These are phyloP conservation scores for Micronisus gabar DNA, from an alignment of 2,113 vertebrate genomes.

Conservation along the genomic window DNA sequence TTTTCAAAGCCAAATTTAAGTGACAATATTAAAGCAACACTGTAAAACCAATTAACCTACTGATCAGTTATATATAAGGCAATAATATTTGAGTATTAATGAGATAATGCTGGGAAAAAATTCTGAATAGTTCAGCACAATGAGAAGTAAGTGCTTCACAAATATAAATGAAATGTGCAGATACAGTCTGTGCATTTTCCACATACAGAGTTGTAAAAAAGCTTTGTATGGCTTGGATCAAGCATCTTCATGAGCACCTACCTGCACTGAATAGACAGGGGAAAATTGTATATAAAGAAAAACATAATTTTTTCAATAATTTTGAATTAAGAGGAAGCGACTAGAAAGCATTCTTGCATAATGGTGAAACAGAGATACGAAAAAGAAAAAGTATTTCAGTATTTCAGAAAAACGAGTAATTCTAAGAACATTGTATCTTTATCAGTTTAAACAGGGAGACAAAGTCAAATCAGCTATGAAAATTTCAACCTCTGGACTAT, in stretches of 20 bases:
- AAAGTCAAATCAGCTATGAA: neutral
- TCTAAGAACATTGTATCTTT: neutral
- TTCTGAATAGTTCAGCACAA: neutral
- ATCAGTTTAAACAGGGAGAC: neutral
- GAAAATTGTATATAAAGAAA: neutral
- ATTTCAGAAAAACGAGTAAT: neutral
- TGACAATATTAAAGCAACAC: neutral
- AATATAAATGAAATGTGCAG: neutral
- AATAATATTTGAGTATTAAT: neutral
- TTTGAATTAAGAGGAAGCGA: neutral
- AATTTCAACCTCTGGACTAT: neutral
- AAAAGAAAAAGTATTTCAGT: neutral
- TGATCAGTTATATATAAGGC: neutral
- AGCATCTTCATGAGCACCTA: neutral
- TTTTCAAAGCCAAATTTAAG: neutral
- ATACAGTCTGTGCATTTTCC: neutral
- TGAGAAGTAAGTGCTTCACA: neutral
- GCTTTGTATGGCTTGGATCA: neutral
- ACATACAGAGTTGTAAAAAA: neutral
- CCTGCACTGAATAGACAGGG: neutral
- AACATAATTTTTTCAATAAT: neutral
- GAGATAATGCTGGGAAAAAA: neutral
- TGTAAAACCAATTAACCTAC: neutral
- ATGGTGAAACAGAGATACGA: rapidly evolving
- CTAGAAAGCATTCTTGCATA: neutral